Conservation (phyloP, 2,797 vertebrate genomes). For the Notoglanidium macrostoma region DNA sequence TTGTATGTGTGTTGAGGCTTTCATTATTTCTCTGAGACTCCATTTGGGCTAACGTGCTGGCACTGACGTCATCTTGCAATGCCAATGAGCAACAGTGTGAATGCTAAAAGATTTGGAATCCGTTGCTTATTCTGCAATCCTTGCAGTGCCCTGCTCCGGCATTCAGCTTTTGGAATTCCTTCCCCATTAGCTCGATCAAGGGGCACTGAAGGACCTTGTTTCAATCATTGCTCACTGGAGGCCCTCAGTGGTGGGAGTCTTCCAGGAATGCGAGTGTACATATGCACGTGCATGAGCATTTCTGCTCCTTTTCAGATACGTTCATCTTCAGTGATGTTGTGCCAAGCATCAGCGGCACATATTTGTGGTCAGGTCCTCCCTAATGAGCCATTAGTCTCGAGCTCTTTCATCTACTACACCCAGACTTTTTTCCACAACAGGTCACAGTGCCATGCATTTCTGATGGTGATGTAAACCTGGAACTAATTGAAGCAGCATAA, state of each 20-base stretch:
- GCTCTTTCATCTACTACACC: slow-evolving; percentile 9
- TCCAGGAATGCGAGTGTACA: slow-evolving; percentile 66
- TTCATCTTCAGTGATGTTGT: slow-evolving; percentile 49
- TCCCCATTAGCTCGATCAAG: slow-evolving; percentile 60
- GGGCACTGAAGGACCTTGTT: slow-evolving; percentile 34
- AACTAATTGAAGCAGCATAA: neutral
- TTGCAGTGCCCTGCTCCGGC: slow-evolving; percentile 52
- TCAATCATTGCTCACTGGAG: slow-evolving; percentile 62
- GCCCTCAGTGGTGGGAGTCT: slow-evolving; percentile 64
- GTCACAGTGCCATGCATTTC: slow-evolving; percentile 20
- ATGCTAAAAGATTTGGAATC: slow-evolving; percentile 2
- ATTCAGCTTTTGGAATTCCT: slow-evolving; percentile 62
- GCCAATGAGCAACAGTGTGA: neutral
- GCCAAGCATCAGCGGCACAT: slow-evolving; percentile 60
- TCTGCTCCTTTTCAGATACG: slow-evolving; percentile 47
- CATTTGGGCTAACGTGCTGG: slow-evolving; percentile 41
- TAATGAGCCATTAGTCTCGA: slow-evolving; percentile 24
- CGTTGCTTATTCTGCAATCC: slow-evolving; percentile 1
- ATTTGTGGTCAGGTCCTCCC: slow-evolving; percentile 49
- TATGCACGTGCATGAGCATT: slow-evolving; percentile 54
- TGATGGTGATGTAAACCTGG: neutral
- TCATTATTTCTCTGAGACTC: neutral
- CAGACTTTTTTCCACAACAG: neutral
- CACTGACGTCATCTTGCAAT: slow-evolving; percentile 21
- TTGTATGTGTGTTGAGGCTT: neutral